phyloP scores from a whole-genome alignment of 2,113 vertebrate species.

The Equus quagga region DNA sequence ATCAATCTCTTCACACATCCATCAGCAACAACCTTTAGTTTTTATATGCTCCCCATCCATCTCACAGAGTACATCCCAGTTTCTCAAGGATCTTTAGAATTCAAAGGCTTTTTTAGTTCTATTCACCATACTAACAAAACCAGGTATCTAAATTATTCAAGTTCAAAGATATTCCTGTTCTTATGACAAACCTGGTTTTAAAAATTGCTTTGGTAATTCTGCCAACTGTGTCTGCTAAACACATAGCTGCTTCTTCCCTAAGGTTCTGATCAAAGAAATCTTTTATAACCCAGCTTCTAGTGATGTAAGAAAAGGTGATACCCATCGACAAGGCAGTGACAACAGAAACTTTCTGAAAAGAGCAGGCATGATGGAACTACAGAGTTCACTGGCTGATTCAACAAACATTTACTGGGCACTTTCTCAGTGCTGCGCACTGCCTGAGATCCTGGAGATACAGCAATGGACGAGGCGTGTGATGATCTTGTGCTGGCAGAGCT shows the following conservation, averaged over 20 bases:
- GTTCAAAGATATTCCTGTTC: not conserved
- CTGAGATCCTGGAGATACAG: not conserved
- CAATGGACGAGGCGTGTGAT: not conserved
- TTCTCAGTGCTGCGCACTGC: too few relatives aligned
- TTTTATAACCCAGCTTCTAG: not conserved
- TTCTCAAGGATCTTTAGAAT: not conserved
- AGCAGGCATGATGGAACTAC: not conserved
- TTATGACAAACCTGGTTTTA: conserved; percentile 36
- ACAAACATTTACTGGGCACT: not conserved
- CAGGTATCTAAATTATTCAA: not conserved
- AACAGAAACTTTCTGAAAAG: not conserved
- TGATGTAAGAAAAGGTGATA: not conserved
- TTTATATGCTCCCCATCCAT: not conserved
- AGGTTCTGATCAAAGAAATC: conserved; percentile 36
- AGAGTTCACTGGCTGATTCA: not conserved
- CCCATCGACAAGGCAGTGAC: not conserved
- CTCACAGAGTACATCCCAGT: not conserved
- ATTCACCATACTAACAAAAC: not conserved
- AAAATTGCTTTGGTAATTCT: not conserved
- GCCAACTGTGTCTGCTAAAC: conserved; percentile 27
- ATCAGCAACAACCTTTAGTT: not conserved
- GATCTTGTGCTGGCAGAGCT: too few relatives aligned
- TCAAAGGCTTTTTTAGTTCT: not conserved
- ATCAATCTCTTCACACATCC: not conserved
- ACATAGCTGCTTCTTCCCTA: conserved; percentile 6